phyloP scores from a whole-genome alignment of 2,888 invertebrate species.

The Pyrochroa serraticornis region DNA sequence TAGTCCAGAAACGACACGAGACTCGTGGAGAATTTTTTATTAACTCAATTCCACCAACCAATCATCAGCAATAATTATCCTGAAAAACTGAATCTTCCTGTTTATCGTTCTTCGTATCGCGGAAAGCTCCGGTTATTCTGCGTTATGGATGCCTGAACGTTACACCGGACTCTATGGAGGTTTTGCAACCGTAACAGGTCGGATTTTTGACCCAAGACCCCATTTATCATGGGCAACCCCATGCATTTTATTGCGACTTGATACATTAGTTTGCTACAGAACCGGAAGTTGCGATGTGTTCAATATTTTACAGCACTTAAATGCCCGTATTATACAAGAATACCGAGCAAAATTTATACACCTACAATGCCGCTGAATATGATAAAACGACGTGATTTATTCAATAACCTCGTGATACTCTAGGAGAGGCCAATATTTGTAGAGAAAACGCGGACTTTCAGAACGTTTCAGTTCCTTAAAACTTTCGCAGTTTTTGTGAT shows the following conservation, averaged over 20 bases:
- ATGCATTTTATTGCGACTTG: conserved; percentile 16
- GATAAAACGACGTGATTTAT: neutral
- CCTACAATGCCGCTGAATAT: neutral
- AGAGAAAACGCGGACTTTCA: conserved; percentile 6
- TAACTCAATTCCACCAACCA: neutral
- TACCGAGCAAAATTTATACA: neutral
- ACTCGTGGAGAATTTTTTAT: neutral
- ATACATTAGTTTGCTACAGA: conserved; percentile 15
- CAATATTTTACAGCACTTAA: no score
- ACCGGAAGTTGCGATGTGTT: conserved; percentile 13
- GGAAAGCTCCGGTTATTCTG: conserved; percentile 5
- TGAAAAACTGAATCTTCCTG: conserved; percentile 2
- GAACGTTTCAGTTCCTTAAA: conserved; percentile 17
- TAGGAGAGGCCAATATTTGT: neutral
- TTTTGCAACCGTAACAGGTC: conserved; percentile 14
- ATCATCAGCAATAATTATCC: neutral
- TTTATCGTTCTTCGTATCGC: conserved; percentile 2
- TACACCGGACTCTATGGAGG: neutral
- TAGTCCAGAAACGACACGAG: neutral
- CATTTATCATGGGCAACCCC: conserved; percentile 11
- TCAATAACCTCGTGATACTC: no score
- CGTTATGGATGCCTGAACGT: conserved; percentile 2
- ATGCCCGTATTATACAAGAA: no score
- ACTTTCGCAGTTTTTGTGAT: no score
- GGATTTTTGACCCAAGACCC: conserved; percentile 9